Conservation (phyloP, 2,113 vertebrate genomes). For the Pampusana beccarii region DNA sequence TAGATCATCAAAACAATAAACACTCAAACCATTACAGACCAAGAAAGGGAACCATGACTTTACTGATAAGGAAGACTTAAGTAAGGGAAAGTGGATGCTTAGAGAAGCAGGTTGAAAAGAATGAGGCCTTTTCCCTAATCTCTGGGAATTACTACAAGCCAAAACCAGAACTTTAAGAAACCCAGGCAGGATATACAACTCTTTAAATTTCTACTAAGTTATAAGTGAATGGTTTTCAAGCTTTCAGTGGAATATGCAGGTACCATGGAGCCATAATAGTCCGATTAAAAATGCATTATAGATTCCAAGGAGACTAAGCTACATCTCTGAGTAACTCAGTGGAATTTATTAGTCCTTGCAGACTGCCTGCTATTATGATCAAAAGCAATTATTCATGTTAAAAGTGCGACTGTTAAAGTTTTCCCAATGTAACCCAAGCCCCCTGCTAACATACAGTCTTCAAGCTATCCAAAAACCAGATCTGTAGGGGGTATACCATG, state of each 20-base stretch:
- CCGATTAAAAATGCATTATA: neutral
- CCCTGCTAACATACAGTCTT: neutral
- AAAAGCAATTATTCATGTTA: constrained; percentile 16
- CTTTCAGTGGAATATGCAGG: neutral
- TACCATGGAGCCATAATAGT: neutral
- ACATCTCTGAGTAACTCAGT: neutral
- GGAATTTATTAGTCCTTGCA: constrained; percentile 35
- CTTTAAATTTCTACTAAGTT: neutral
- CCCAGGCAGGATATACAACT: neutral
- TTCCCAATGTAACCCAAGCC: neutral
- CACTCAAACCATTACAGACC: neutral
- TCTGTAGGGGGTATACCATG: neutral
- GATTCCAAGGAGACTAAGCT: constrained; percentile 6
- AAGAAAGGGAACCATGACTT: neutral
- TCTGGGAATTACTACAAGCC: neutral
- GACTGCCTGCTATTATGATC: neutral
- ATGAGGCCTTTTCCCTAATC: neutral
- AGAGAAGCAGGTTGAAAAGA: neutral
- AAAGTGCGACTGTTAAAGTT: constrained; percentile 18
- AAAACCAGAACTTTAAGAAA: neutral
- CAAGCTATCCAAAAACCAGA: neutral
- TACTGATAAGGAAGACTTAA: neutral
- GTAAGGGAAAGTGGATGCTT: neutral
- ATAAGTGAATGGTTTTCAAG: constrained; percentile 11
- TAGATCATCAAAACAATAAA: neutral